Conservation (phyloP, 2,113 vertebrate species). For the Stigmatopora nigra region DNA sequence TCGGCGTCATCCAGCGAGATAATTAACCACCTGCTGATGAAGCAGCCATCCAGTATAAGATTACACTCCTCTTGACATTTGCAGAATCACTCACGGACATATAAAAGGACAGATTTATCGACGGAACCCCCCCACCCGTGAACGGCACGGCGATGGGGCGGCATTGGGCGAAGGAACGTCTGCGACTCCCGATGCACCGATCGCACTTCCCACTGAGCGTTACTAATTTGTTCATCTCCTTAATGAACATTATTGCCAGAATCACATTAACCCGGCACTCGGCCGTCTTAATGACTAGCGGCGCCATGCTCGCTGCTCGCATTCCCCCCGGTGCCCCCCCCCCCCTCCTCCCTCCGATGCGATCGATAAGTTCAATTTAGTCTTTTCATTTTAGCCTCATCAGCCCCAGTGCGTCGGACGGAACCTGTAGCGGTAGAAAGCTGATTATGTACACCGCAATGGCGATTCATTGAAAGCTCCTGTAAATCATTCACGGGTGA, state of each 20-base stretch:
- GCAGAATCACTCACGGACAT: conserved; percentile 15
- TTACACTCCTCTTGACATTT: conserved; percentile 19
- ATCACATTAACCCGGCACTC: conserved; percentile 49
- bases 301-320: conserved; percentile 30
- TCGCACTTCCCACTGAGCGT: conserved; percentile 38
- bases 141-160: conserved; percentile 5
- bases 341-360: conserved; percentile 27
- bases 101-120: conserved; percentile 13
- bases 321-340: conserved; percentile 18
- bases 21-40: conserved; percentile 53
- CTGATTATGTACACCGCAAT: conserved; percentile 2
- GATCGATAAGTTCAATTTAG: conserved; percentile 34
- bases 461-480: neutral
- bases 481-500: conserved; percentile 40
- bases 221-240: conserved; percentile 47
- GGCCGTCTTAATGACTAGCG: conserved; percentile 38
- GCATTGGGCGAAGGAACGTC: neutral
- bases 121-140: conserved; percentile 3
- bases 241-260: conserved; percentile 55
- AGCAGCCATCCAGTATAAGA: conserved; percentile 15
- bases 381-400: conserved; percentile 15
- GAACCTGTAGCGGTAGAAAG: neutral
- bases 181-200: conserved; percentile 26
- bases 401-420: conserved; percentile 10
- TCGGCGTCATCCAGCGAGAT: conserved; percentile 27